These are phyloP conservation scores for Amblyjoppa fuscipennis DNA, from an alignment of 2,888 invertebrate genomes.

Conservation along the genomic window DNA sequence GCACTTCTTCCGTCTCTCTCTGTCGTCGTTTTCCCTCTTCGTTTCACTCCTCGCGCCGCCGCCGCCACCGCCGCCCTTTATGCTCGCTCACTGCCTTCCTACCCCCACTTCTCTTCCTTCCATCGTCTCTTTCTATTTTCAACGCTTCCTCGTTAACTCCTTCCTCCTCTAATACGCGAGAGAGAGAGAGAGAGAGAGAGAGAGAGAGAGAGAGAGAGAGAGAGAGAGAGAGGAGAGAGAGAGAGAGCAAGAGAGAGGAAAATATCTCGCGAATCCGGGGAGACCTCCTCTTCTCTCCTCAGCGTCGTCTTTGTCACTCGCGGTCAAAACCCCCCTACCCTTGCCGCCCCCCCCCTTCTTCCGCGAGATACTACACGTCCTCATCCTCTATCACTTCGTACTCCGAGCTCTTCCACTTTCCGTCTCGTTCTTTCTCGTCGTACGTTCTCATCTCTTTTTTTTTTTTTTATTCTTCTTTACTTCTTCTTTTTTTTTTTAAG, in stretches of 20 bases:
- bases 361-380: background rate
- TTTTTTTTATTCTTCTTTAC: constrained; percentile 3
- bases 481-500: background rate
- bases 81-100: constrained; percentile 67
- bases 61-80: constrained; percentile 59
- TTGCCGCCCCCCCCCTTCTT: background rate
- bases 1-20: constrained; percentile 30
- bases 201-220: background rate
- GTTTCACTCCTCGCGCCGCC: constrained; percentile 61
- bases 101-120: constrained; percentile 60
- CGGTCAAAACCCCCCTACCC: background rate
- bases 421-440: constrained; percentile 12
- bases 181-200: background rate
- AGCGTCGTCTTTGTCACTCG: constrained; percentile 41
- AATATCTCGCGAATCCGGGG: background rate
- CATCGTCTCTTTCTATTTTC: constrained; percentile 54
- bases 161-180: constrained; percentile 17
- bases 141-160: constrained; percentile 30
- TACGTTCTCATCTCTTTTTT: constrained; percentile 9
- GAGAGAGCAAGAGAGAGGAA: background rate
- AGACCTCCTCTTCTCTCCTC: constrained; percentile 4
- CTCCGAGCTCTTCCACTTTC: constrained; percentile 25
- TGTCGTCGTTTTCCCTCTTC: constrained; percentile 54
- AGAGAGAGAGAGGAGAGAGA: background rate
- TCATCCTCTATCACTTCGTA: background rate